These are phyloP conservation scores for Holacanthella duospinosa DNA, from an alignment of 2,888 invertebrate species.

Conservation along the genomic window DNA sequence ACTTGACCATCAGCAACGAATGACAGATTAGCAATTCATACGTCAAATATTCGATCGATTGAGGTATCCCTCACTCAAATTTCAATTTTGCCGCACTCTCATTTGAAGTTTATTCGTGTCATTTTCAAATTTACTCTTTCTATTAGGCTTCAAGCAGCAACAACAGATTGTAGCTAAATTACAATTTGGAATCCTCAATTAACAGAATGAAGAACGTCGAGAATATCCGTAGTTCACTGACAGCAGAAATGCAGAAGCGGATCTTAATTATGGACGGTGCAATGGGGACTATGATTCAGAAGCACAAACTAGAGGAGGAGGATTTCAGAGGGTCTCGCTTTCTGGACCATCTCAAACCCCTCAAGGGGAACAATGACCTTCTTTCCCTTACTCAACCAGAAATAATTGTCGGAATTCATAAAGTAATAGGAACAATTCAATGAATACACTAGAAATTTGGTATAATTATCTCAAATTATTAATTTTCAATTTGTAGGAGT, in stretches of 20 bases:
- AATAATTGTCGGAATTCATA: conserved; percentile 47
- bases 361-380: conserved; percentile 51
- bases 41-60: no score
- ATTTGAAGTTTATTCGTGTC: no score
- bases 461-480: not conserved
- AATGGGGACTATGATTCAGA: conserved; percentile 54
- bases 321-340: conserved; percentile 46
- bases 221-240: not conserved
- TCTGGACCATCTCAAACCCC: conserved; percentile 41
- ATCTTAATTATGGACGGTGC: conserved; percentile 50
- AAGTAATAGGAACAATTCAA: conserved; percentile 38
- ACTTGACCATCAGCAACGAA: no score
- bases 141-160: no score
- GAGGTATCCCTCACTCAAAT: no score
- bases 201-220: not conserved
- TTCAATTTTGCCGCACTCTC: no score
- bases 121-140: no score
- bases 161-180: no score
- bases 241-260: conserved; percentile 38
- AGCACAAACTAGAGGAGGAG: conserved; percentile 45
- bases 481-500: conserved; percentile 40
- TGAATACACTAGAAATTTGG: not conserved
- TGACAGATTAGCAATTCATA: no score
- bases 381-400: conserved; percentile 47
- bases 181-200: no score